Base-by-base conservation (phyloP, 2,113 vertebrate genomes). In the Rhizomys pruinosus region DNA sequence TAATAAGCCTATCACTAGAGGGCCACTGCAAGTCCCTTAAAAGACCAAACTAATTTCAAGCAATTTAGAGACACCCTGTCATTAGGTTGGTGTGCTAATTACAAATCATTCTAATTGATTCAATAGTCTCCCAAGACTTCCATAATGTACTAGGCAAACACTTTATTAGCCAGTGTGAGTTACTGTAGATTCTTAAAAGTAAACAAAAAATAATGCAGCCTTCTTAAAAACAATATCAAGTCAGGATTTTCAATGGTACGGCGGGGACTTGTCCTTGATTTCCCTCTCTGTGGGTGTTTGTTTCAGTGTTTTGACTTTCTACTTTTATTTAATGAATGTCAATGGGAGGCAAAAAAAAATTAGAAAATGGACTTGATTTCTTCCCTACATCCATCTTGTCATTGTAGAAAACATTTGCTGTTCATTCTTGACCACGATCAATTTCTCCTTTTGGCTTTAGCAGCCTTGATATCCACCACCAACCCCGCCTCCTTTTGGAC, bases 101-200 rank as follows among this genome's bases (percentile, higher is more conserved):
- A 96, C 97, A 92, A 97, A 97, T 96, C 96, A 93, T 84, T 95
- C 96, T 96, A 96, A 96, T 96, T 93, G 96, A 97, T 94, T 97
- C 92, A 93, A 86, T 80, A 84, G 90, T 88, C 93, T 96, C 96
- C 95, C 85, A 25, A 94, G 97, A 94, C 90, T 93, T 88, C 86
- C 66, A 88, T 96, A 96, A 97, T 96, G 88, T 94, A 97, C 94
- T 96, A 79, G 64, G 39, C 90, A 96, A 96, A 96, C 91, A 96
- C 94, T 97, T 94, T 92, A 96, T 97, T 96, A 97, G 92, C 90
- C 87, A 95, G 77, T 52, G 84, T 76, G 87, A 95, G 93, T 94
- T 97, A 93, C 95, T 94, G 85, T 93, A 92, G 37, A 25, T 95
- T 92, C 93, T 87, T 89, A 64, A 92, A 94, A 78, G 63, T 32